Evolutionary conservation across 2,113 vertebrate genomes (phyloP), one percentile per base, ranked within the genome.

Genomic region (Proteles cristata): DNA sequence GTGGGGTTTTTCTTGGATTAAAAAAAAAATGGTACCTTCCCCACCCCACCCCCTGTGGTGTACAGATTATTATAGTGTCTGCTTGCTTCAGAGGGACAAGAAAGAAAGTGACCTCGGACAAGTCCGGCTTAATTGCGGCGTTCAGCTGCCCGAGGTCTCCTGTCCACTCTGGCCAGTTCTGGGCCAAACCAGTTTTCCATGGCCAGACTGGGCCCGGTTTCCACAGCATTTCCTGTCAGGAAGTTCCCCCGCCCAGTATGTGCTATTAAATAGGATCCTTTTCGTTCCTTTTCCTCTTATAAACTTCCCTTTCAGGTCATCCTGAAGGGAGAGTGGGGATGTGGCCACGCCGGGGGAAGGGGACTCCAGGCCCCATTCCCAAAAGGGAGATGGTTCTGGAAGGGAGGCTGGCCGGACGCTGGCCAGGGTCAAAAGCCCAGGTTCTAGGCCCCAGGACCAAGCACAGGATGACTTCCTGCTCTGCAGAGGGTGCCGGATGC

Each of bases 151-250:
- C 91, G 68, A 21, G 94, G 96, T 88, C 98, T 77, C 76, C 97
- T 97, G 98, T 98, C 98, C 98, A 98, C 94, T 98, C 97, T 15
- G 10, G 98, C 98, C 91, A 79, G 95, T 98, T 55, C 1, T 43
- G 95, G 97, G 98, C 98, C 98, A 98, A 99, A 98, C 98, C 98
- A 99, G 98, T 98, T 99, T 98, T 98, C 98, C 98, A 95, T 98
- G 98, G 98, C 98, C 98, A 98, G 97, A 96, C 93, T 87, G 98
- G 98, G 98, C 98, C 98, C 82, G 92, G 97, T 97, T 98, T 98
- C 98, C 96, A 2, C 97, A 33, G 26, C 88, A 81, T 88, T 98
- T 98, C 98, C 90, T 28, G 88, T 98, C 98, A 98, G 99, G 98
- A 99, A 99, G 98, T 63, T 97, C 98, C 98, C 98, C 98, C 98